Percentiles rank a stretch among this genome's conserved stretches.
Evolutionary conservation across 1,140 invertebrate species (phyloP).

Genomic region (Maniola jurtina): DNA sequence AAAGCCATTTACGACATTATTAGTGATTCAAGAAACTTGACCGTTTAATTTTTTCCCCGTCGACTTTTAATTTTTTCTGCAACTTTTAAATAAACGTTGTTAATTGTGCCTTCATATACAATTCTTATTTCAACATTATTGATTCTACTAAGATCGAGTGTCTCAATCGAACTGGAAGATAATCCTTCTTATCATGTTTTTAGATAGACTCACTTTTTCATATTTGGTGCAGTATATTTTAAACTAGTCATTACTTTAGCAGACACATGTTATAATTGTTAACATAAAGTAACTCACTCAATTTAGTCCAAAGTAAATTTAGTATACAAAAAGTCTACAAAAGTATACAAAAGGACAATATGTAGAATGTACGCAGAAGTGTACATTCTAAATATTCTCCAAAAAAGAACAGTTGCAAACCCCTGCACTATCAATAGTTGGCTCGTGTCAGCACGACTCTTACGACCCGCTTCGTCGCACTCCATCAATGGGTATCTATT

Average conservation of each 20-base stretch:
- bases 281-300: too few relatives aligned
- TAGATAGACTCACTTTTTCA: neutral
- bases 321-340: too few relatives aligned
- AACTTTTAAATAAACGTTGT: slow-evolving; percentile 5
- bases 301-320: too few relatives aligned
- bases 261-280: neutral
- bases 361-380: too few relatives aligned
- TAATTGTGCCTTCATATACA: slow-evolving; percentile 10
- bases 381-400: neutral
- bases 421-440: slow-evolving; percentile 33
- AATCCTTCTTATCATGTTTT: neutral
- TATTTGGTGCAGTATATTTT: too few relatives aligned
- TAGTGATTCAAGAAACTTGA: slow-evolving; percentile 3
- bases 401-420: slow-evolving; percentile 49
- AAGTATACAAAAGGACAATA: too few relatives aligned
- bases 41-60: neutral
- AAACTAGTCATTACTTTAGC: neutral
- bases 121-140: slow-evolving; percentile 2
- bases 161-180: neutral
- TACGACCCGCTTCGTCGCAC: slow-evolving; percentile 58
- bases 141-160: neutral
- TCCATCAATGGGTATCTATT: slow-evolving; percentile 59
- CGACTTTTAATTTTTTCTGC: neutral
- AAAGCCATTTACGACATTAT: slow-evolving; percentile 7
- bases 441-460: slow-evolving; percentile 60